Percentiles rank a stretch among this genome's conserved stretches.
Evolutionary conservation across 2,797 vertebrate genomes (phyloP).

Genomic region (Molothrus aeneus): DNA sequence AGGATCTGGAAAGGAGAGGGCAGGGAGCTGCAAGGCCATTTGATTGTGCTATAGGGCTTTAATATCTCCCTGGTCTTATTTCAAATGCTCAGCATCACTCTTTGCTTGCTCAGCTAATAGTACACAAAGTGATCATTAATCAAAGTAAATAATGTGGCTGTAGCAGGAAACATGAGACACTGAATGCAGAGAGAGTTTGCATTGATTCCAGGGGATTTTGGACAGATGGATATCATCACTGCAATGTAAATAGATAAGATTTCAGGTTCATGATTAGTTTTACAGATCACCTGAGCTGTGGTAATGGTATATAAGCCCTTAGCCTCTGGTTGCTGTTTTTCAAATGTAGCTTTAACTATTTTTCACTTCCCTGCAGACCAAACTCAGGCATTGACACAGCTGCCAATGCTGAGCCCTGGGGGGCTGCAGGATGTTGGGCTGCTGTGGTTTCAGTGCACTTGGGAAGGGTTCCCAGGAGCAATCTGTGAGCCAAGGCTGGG

Average conservation of each 20-base stretch:
- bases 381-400: too few relatives aligned
- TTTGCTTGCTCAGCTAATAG: slow-evolving; percentile 37
- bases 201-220: slow-evolving; percentile 1
- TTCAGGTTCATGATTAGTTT: background rate
- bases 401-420: background rate
- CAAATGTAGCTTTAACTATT: background rate
- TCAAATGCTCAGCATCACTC: background rate
- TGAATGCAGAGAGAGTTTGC: background rate
- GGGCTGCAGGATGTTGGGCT: background rate
- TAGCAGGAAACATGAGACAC: background rate
- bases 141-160: slow-evolving; percentile 9
- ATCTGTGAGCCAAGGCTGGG: background rate
- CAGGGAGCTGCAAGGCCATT: background rate
- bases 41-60: background rate
- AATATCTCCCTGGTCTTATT: slow-evolving; percentile 2
- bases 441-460: fast-evolving
- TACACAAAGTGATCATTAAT: slow-evolving; percentile 19
- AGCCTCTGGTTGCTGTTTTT: background rate
- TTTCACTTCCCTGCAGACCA: background rate
- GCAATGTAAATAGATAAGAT: background rate
- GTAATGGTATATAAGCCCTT: background rate
- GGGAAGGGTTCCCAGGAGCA: background rate
- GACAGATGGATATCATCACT: background rate
- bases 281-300: background rate
- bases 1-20: background rate